Evolutionary conservation across 2,113 vertebrate species (phyloP).

Genomic region (Varanus komodoensis): DNA sequence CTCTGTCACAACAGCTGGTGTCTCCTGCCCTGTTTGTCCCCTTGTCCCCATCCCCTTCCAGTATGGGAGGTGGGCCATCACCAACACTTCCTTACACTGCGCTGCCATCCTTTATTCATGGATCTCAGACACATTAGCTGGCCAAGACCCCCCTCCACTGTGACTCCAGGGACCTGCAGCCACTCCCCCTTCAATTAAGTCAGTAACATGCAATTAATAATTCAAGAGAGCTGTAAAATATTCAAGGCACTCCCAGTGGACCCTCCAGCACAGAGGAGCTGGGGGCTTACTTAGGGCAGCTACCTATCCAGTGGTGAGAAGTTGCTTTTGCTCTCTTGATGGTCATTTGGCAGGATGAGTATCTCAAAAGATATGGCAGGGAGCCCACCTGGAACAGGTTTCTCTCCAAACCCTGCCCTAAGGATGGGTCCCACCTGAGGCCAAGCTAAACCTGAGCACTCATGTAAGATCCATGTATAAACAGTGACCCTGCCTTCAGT

Average conservation of each 20-base stretch:
- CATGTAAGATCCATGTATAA: neutral
- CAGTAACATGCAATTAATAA: slow-evolving; percentile 34
- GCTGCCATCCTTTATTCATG: slow-evolving; percentile 32
- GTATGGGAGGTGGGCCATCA: slow-evolving; percentile 11
- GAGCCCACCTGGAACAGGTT: neutral
- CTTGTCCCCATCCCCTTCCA: neutral
- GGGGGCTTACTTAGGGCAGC: slow-evolving; percentile 19
- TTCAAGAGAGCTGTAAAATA: slow-evolving; percentile 37
- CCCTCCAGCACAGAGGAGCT: neutral
- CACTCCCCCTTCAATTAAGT: slow-evolving; percentile 28
- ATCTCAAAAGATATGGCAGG: neutral
- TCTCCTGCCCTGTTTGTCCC: neutral
- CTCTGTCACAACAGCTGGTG: slow-evolving; percentile 10
- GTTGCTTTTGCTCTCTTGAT: neutral
- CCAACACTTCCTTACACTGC: slow-evolving; percentile 21
- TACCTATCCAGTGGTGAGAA: neutral
- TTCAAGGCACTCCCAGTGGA: slow-evolving; percentile 22
- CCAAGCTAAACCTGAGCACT: neutral
- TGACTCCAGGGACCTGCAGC: neutral
- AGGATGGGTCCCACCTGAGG: neutral
- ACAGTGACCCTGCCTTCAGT: neutral
- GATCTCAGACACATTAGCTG: slow-evolving; percentile 24
- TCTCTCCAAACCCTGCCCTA: neutral
- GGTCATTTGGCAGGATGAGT: neutral
- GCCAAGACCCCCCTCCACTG: neutral